Conservation (phyloP, 2,888 invertebrate genomes). For the Pegoplata infirma region DNA sequence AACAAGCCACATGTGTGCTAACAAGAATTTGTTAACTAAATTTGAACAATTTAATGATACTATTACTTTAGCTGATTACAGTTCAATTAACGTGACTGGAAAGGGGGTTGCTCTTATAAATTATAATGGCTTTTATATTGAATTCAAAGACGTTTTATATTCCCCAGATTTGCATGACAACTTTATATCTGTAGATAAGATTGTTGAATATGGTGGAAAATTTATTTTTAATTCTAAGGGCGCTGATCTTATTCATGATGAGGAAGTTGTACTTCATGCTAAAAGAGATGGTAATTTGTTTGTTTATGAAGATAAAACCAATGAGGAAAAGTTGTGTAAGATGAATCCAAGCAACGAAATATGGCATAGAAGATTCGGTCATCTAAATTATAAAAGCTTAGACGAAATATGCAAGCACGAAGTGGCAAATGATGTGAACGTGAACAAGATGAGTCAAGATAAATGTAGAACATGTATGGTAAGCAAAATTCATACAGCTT, state of each 20-base stretch:
- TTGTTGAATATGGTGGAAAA: conserved; percentile 3
- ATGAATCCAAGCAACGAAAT: neutral
- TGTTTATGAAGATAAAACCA: neutral
- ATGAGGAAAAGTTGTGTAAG: neutral
- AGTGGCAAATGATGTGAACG: neutral
- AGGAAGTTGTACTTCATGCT: neutral
- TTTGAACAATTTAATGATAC: conserved; percentile 15
- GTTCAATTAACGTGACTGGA: conserved; percentile 7
- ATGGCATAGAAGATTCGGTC: neutral
- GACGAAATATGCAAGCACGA: neutral
- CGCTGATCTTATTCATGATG: neutral
- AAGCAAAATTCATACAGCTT: conserved; percentile 1
- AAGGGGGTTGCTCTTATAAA: neutral
- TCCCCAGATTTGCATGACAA: conserved; percentile 12
- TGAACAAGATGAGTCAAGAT: no score
- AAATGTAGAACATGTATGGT: conserved; percentile 7
- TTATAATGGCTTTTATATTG: neutral
- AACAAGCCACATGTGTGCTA: conserved; percentile 27
- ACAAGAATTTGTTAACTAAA: conserved; percentile 13
- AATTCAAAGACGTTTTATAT: conserved; percentile 23
- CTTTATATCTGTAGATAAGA: conserved; percentile 15
- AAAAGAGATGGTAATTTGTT: neutral
- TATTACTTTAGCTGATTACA: conserved; percentile 29
- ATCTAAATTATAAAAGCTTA: neutral
- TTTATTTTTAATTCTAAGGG: neutral